Evolutionary conservation across 2,888 invertebrate genomes (phyloP).

Genomic region (Nomada flava): DNA sequence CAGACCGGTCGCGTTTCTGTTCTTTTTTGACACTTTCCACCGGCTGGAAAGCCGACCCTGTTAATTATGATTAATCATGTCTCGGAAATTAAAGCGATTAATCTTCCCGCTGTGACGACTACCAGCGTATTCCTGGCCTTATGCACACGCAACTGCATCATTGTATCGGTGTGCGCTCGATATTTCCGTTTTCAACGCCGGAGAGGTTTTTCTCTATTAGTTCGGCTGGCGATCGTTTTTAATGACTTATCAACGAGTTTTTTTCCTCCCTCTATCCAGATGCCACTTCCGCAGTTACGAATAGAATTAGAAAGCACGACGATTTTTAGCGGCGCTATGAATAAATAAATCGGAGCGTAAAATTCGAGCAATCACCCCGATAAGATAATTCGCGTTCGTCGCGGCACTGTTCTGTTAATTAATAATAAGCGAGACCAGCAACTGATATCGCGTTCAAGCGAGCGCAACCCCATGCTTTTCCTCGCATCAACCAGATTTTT

Average conservation of each 20-base stretch:
- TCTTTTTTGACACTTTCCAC: constrained; percentile 19
- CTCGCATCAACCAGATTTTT: not conserved
- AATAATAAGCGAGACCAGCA: too few relatives aligned
- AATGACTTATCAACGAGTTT: constrained; percentile 40
- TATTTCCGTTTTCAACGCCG: constrained; percentile 52
- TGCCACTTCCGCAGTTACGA: not conserved
- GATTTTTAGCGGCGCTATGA: not conserved
- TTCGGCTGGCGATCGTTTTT: constrained; percentile 52
- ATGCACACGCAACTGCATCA: constrained; percentile 13
- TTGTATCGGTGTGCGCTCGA: constrained; percentile 34
- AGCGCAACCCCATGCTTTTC: too few relatives aligned
- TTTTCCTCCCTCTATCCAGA: not conserved
- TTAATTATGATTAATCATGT: constrained; percentile 83
- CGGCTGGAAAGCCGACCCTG: constrained; percentile 69
- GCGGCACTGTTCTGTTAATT: too few relatives aligned
- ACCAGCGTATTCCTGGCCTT: constrained; percentile 27
- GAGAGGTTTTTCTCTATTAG: constrained; percentile 58
- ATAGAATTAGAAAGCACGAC: constrained; percentile 3
- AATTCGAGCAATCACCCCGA: too few relatives aligned
- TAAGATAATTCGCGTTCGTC: too few relatives aligned
- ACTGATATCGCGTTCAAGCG: too few relatives aligned
- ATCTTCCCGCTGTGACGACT: constrained; percentile 76
- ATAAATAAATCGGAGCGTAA: not conserved
- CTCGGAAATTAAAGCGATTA: constrained; percentile 83
- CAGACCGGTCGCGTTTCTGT: not conserved